Conservation (phyloP, 2,113 vertebrate species). For the Rhinolophus ferrumequinum region DNA sequence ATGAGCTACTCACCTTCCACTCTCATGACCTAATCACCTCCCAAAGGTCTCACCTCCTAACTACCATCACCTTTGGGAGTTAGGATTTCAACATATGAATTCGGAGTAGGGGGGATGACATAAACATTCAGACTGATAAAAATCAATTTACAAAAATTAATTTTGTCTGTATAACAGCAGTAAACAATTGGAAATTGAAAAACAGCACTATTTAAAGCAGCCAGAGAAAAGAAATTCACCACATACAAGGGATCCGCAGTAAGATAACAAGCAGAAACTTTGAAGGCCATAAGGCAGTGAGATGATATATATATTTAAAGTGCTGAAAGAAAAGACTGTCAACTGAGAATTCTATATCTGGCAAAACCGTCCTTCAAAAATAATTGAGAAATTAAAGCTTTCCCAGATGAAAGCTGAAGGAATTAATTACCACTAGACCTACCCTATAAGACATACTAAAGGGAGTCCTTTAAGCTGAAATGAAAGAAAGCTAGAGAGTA, state of each 20-base stretch:
- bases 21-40: background rate
- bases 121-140: background rate
- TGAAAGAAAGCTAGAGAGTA: background rate
- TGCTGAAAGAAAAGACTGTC: background rate
- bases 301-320: background rate
- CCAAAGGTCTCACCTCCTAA: background rate
- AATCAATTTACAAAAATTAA: background rate
- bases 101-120: background rate
- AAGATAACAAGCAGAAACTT: background rate
- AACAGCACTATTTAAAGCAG: background rate
- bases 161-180: background rate
- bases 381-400: background rate
- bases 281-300: background rate
- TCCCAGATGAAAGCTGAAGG: background rate
- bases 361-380: background rate
- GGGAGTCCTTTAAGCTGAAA: background rate
- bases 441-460: background rate
- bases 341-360: background rate
- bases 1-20: background rate
- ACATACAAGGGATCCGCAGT: background rate
- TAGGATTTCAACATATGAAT: background rate
- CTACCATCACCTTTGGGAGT: background rate
- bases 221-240: background rate
- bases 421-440: background rate
- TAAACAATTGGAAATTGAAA: background rate